Evolutionary conservation across 1,140 invertebrate genomes (phyloP), one percentile per base, ranked within the genome.

Genomic region (Alviniconcha marisindica): DNA sequence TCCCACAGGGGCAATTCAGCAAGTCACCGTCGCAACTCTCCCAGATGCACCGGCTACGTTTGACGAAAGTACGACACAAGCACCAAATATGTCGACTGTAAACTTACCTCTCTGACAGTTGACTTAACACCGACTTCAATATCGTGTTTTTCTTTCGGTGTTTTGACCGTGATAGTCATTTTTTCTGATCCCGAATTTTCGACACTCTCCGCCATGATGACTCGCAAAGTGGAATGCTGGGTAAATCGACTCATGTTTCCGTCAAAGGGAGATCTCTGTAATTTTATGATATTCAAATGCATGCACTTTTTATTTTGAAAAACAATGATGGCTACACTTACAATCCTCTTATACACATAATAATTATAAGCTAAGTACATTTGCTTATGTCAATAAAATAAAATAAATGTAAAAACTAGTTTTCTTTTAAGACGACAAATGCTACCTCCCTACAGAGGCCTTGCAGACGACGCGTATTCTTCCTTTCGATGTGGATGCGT

Each of bases 121-220:
- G 96, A 96, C 95, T 97, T 95, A 91, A 96, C 96, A 87, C 96
- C 95, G 73, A 98, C 96, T 94, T 97, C 95, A 83, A 99, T 95
- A 88, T 95, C 96, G 93, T 98, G 96, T 93, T 97, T 97, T 93
- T 98, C 97, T 95, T 98, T 99, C 51, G 97, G 96, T 85, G 98
- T 99, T 96, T 99, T 99, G 81, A 99, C 96, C 90, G 96, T 97
- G 92, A 99, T 95, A 89, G 95, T 97, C 92, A 99, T 96, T 86
- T 88, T 90, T 63, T 86, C 86, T n/a, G 84, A 79, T 88, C 88
- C 87, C 77, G 85, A 86, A 85, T 78, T 88, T 86, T 91, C 89
- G 36, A 73, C 73, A 82, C 83, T 87, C 78, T 93, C 92, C 87
- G 92, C 92, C 92, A 93, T 93, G 83, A 76, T 84, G 80, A 71